These are phyloP conservation scores for Camponotus vicinus DNA, from an alignment of 1,140 invertebrate genomes.

Conservation along the genomic window DNA sequence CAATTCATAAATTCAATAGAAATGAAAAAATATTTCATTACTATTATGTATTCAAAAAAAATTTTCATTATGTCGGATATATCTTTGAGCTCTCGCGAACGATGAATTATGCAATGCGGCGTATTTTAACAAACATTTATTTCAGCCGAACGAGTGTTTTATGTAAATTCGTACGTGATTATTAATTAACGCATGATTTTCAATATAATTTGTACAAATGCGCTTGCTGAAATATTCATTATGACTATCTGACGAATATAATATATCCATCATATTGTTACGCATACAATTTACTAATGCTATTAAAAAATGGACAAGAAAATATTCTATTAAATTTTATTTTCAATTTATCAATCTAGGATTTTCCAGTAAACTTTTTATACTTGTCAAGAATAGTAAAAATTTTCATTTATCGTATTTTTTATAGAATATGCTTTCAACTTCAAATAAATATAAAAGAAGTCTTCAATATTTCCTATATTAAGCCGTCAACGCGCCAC, in stretches of 20 bases:
- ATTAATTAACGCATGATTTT: slow-evolving; percentile 43
- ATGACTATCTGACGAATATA: background rate
- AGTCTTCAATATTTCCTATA: background rate
- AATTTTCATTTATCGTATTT: background rate
- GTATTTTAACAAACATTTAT: slow-evolving; percentile 34
- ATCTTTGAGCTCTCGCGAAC: background rate
- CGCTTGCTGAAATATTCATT: slow-evolving; percentile 35
- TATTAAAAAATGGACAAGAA: background rate
- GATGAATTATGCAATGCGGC: slow-evolving; percentile 17
- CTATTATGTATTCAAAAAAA: background rate
- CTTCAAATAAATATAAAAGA: background rate
- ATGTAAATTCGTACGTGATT: slow-evolving; percentile 44
- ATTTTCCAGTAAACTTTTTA: background rate
- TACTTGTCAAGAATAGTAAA: background rate
- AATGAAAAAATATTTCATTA: slow-evolving; percentile 39
- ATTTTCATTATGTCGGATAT: slow-evolving; percentile 1
- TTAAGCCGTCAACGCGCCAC: background rate
- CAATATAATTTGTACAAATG: slow-evolving; percentile 24
- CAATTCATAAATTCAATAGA: slow-evolving; percentile 10
- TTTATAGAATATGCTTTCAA: background rate
- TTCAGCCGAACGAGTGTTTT: background rate
- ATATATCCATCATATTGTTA: background rate
- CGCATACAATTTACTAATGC: background rate
- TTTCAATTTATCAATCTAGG: background rate
- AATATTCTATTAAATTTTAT: slow-evolving; percentile 11